These are phyloP conservation scores for Polylopha cassiicola DNA, from an alignment of 2,888 invertebrate species.

Conservation along the genomic window DNA sequence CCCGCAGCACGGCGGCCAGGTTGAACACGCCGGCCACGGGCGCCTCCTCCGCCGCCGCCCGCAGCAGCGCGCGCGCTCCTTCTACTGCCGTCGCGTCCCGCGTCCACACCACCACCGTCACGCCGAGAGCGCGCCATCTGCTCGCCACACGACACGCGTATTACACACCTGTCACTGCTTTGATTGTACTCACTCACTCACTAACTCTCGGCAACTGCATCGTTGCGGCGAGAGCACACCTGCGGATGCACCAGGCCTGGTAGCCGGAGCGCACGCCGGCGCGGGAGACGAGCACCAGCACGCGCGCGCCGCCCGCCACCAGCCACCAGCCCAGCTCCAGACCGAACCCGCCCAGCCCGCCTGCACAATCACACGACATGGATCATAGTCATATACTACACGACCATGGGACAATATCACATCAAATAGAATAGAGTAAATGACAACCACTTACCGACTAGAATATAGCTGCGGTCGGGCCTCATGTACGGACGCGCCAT, in stretches of 20 bases:
- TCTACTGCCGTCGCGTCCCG: constrained; percentile 78
- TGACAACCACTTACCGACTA: constrained; percentile 77
- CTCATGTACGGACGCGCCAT: constrained; percentile 92
- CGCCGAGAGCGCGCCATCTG: constrained; percentile 79
- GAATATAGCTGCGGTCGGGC: constrained; percentile 84
- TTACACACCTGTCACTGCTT: neutral
- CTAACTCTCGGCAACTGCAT: neutral
- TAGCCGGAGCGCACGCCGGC: constrained; percentile 95
- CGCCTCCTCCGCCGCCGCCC: constrained; percentile 79
- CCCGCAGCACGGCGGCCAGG: constrained; percentile 93
- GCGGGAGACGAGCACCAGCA: constrained; percentile 91
- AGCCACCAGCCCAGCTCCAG: constrained; percentile 95
- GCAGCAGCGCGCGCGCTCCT: constrained; percentile 80
- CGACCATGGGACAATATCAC: too few relatives aligned
- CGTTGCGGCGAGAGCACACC: constrained; percentile 54
- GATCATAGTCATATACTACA: too few relatives aligned
- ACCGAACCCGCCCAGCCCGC: constrained; percentile 97
- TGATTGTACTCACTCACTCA: too few relatives aligned
- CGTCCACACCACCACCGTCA: constrained; percentile 80
- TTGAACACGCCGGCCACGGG: constrained; percentile 94
- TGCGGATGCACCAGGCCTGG: constrained; percentile 89
- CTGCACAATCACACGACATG: constrained; percentile 36
- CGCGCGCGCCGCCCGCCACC: constrained; percentile 89
- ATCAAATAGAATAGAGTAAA: too few relatives aligned
- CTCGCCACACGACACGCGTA: constrained; percentile 75